phyloP scores from a whole-genome alignment of 2,888 invertebrate genomes.

The Shargacucullia verbasci region DNA sequence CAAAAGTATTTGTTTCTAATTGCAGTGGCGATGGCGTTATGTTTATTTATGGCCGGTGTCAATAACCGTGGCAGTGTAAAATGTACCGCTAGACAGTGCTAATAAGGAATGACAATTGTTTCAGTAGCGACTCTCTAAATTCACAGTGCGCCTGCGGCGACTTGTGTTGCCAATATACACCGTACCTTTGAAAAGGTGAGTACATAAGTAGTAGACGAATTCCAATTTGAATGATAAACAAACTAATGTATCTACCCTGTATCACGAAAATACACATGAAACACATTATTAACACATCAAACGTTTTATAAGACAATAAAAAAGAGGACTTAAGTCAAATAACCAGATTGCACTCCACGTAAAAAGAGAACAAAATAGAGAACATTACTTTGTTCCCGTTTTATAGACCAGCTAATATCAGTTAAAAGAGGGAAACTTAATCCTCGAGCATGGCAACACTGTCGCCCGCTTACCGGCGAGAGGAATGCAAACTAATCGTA shows the following conservation, averaged over 20 bases:
- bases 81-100: conserved; percentile 74
- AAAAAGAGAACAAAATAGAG: too few relatives aligned
- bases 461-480: conserved; percentile 63
- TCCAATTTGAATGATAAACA: too few relatives aligned
- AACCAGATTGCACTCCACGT: too few relatives aligned
- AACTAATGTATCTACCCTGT: too few relatives aligned
- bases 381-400: background rate
- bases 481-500: conserved; percentile 75
- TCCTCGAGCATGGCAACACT: conserved; percentile 31
- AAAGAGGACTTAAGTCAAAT: too few relatives aligned
- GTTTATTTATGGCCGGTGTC: conserved; percentile 46
- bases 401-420: background rate
- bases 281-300: too few relatives aligned
- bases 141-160: conserved; percentile 55
- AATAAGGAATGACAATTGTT: conserved; percentile 81
- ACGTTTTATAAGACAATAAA: too few relatives aligned
- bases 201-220: too few relatives aligned
- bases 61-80: conserved; percentile 60
- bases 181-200: too few relatives aligned
- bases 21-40: conserved; percentile 1
- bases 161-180: conserved; percentile 25
- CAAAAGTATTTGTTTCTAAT: background rate
- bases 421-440: background rate
- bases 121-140: conserved; percentile 76
- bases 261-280: too few relatives aligned